phyloP scores from a whole-genome alignment of 1,140 invertebrate species.

The Drosophila funebris region DNA sequence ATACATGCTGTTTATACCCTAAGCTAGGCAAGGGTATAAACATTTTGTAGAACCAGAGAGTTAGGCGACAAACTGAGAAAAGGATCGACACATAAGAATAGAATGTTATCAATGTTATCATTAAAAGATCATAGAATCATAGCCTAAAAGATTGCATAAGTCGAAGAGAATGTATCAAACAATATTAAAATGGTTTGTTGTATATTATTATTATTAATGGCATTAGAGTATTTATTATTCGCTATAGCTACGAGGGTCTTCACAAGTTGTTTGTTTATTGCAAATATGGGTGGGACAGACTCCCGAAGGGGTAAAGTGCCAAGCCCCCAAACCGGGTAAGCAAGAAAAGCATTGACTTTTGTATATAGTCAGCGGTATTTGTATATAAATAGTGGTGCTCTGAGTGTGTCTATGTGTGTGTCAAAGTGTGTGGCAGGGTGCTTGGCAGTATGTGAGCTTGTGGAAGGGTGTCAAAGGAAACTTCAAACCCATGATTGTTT shows the following conservation, averaged over 20 bases:
- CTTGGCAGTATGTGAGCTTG: constrained; percentile 23
- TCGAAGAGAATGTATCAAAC: no score
- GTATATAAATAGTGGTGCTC: constrained; percentile 68
- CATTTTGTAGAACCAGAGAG: background rate
- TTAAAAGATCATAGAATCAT: no score
- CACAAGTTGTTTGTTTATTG: constrained; percentile 31
- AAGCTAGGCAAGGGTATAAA: background rate
- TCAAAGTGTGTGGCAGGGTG: no score
- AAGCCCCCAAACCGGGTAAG: constrained; percentile 40
- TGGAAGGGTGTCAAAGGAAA: constrained; percentile 62
- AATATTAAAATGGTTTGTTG: no score
- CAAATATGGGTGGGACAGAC: constrained; percentile 43
- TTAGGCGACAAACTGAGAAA: background rate
- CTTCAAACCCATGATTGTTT: constrained; percentile 24
- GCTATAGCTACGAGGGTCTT: background rate
- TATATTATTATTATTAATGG: no score
- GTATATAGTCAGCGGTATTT: constrained; percentile 79
- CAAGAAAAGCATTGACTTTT: constrained; percentile 78
- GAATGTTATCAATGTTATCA: no score
- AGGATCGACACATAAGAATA: no score
- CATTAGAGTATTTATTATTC: background rate
- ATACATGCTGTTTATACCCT: constrained; percentile 26
- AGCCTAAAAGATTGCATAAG: no score
- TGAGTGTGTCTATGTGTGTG: constrained; percentile 24
- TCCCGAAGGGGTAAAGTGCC: constrained; percentile 13